Percentiles rank a stretch among this genome's conserved stretches.
Conservation (phyloP, 2,113 vertebrate genomes). For the Microcebus murinus region DNA sequence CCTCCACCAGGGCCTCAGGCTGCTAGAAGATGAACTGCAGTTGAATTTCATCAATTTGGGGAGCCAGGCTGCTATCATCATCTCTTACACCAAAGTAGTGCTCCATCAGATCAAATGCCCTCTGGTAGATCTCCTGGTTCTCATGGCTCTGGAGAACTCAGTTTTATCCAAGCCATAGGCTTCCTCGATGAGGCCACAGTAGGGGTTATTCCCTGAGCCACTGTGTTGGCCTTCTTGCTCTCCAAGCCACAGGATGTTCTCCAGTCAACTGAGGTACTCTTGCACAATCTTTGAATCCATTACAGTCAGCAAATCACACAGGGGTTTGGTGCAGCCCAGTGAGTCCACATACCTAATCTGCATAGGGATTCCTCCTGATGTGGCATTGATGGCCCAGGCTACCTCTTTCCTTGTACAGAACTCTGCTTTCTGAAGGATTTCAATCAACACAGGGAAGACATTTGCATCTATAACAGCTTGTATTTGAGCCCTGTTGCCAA, state of each 20-base stretch:
- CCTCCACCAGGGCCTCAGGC: constrained; percentile 97
- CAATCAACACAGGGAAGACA: constrained; percentile 98
- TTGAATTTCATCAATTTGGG: constrained; percentile 95
- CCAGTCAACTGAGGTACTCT: constrained; percentile 95
- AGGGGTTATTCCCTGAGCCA: constrained; percentile 93
- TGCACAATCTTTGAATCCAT: constrained; percentile 99
- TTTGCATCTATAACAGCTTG: constrained; percentile 99
- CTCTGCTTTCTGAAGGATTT: constrained; percentile 98
- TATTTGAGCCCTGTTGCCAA: constrained; percentile 97
- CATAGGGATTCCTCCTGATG: constrained; percentile 96
- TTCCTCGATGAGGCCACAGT: constrained; percentile 98
- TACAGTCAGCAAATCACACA: constrained; percentile 97
- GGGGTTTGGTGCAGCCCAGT: constrained; percentile 96
- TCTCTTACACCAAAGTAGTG: constrained; percentile 98
- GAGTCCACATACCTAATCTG: constrained; percentile 98
- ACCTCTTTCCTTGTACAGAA: constrained; percentile 99
- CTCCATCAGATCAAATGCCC: constrained; percentile 98
- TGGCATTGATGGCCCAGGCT: constrained; percentile 98
- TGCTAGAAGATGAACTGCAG: constrained; percentile 99
- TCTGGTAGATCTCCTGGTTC: constrained; percentile 99
- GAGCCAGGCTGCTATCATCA: constrained; percentile 91
- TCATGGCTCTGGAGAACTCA: constrained; percentile 98
- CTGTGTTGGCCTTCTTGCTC: constrained; percentile 97
- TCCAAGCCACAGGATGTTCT: constrained; percentile 96
- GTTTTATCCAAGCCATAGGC: constrained; percentile 98